phyloP scores from a whole-genome alignment of 1,140 invertebrate genomes.

The Formica selysi region DNA sequence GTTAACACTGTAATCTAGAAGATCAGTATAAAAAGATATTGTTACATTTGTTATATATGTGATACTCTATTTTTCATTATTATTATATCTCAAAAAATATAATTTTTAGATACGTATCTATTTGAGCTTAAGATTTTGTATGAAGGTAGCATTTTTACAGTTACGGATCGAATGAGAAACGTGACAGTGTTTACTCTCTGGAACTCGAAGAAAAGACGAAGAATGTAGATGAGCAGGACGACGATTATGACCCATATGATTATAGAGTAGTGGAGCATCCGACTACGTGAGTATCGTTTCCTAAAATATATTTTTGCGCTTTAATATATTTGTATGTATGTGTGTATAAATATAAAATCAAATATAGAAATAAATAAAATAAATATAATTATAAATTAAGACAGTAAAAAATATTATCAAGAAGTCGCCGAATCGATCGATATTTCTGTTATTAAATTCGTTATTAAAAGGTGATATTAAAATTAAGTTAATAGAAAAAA shows the following conservation, averaged over 20 bases:
- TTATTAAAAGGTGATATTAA: neutral
- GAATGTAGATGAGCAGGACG: conserved; percentile 82
- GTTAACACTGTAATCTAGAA: neutral
- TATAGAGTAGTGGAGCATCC: conserved; percentile 90
- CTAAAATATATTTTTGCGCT: neutral
- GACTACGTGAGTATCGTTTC: conserved; percentile 88
- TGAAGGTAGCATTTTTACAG: conserved; percentile 62
- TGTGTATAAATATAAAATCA: neutral
- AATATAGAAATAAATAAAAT: too few relatives aligned
- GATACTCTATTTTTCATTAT: neutral
- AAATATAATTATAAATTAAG: too few relatives aligned
- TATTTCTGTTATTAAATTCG: neutral
- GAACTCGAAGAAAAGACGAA: conserved; percentile 86
- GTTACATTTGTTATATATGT: neutral
- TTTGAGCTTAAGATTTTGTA: neutral
- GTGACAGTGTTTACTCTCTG: conserved; percentile 79
- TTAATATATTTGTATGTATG: too few relatives aligned
- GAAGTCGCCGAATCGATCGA: neutral
- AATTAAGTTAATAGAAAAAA: neutral
- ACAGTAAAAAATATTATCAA: too few relatives aligned
- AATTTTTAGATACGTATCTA: neutral
- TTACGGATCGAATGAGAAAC: conserved; percentile 72
- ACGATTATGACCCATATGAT: conserved; percentile 89
- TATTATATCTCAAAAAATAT: neutral
- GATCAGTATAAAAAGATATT: neutral